phyloP scores from a whole-genome alignment of 2,888 invertebrate genomes.

The Callyntrura sp. region DNA sequence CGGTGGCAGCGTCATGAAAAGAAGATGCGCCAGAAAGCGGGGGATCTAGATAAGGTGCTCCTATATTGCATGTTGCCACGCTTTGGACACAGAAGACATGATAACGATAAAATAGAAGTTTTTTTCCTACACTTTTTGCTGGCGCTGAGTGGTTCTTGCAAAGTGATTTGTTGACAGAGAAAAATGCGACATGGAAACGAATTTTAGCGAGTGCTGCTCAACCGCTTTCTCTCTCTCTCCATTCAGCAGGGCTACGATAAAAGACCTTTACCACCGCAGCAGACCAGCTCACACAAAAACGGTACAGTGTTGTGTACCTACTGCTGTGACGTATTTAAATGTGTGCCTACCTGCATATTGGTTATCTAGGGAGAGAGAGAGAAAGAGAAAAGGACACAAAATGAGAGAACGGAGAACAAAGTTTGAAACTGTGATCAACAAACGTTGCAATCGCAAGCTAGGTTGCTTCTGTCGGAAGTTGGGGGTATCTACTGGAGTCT shows the following conservation, averaged over 20 bases:
- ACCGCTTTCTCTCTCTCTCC: background rate
- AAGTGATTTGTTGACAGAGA: slow-evolving; percentile 80
- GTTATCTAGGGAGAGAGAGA: background rate
- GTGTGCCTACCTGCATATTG: background rate
- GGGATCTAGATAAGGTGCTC: too few species aligned
- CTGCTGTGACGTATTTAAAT: too few species aligned
- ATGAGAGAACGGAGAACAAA: too few species aligned
- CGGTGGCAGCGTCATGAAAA: too few species aligned
- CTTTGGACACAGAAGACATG: too few species aligned
- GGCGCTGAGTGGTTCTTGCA: slow-evolving; percentile 43
- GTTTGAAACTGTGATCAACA: background rate
- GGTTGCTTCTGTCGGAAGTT: slow-evolving; percentile 20
- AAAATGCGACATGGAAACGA: slow-evolving; percentile 75
- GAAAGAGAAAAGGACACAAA: too few species aligned
- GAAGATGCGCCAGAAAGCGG: too few species aligned
- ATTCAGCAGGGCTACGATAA: too few species aligned
- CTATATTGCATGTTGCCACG: too few species aligned
- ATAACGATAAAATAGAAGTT: slow-evolving; percentile 20
- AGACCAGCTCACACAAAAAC: background rate
- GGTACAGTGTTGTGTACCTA: too few species aligned
- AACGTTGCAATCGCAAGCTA: background rate
- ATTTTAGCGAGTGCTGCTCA: slow-evolving; percentile 32
- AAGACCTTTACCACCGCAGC: background rate
- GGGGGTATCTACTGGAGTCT: background rate
- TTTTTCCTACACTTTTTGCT: background rate